A percentile compares a stretch with the other conserved stretches of the same genome.
Evolutionary conservation across 2,113 vertebrate genomes (phyloP).

Genomic region (Pelecanus crispus): DNA sequence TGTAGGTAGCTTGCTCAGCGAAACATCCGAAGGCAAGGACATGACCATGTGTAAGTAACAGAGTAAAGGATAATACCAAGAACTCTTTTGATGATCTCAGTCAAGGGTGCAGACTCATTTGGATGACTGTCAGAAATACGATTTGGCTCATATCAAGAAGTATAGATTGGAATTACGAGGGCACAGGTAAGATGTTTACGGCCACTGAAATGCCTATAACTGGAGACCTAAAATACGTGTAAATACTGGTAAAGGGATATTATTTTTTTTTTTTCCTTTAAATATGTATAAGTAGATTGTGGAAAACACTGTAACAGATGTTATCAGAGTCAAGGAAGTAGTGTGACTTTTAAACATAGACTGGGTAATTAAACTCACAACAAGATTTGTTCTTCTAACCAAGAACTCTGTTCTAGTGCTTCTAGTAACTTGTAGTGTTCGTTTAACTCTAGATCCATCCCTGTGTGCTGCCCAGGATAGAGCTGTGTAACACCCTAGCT

Average conservation of each 20-base stretch:
- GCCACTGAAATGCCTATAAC: background rate
- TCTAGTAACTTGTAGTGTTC: background rate
- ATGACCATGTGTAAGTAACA: fast-evolving
- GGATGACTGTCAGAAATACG: background rate
- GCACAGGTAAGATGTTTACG: background rate
- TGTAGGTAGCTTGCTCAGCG: background rate
- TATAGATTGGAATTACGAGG: background rate
- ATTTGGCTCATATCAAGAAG: background rate
- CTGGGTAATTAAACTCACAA: background rate
- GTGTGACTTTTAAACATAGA: background rate
- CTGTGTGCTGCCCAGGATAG: background rate
- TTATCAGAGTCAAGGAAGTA: background rate
- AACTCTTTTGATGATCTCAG: background rate
- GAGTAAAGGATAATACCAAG: background rate
- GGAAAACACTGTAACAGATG: background rate
- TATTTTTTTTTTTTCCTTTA: fast-evolving
- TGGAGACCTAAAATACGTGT: background rate
- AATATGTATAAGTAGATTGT: background rate
- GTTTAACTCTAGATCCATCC: background rate
- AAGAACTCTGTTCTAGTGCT: background rate
- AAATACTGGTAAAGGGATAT: background rate
- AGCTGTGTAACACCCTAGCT: background rate
- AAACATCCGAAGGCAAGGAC: background rate
- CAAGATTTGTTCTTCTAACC: background rate
- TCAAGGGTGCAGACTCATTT: background rate